Base-by-base conservation (phyloP, 92 coral and sea anemone genomes). In the Siderastrea radians region DNA sequence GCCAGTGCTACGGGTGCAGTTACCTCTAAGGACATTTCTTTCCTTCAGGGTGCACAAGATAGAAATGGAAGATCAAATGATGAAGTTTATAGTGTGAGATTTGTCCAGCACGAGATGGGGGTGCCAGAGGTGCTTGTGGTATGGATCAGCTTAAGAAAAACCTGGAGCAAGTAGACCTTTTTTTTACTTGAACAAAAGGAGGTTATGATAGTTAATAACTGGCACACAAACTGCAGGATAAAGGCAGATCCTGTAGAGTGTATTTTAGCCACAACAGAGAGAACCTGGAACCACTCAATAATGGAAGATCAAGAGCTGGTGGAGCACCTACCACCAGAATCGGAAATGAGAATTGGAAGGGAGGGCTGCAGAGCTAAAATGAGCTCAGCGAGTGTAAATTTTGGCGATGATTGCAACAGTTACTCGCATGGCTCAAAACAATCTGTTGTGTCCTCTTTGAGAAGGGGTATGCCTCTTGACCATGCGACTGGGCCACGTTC, bases 1-100 rank as follows among this genome's bases (percentile, higher is more conserved):
- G 93, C 90, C 0, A 75, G 86, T 1, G 58, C 73, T 26, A 90
- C 93, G 0, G 93, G 93, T 54, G 89, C 87, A 3, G 47, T 13
- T 2, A 74, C 88, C 74, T 50, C 67, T 54, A 48, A 61, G 1
- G 47, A 74, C 14, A 64, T 84, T 2, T 68, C 81, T 43, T 3
- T 85, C 38, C 71, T 65, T 26, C 67, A 52, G 52, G 88, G 54
- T 2, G 16, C 49, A 69, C 47, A 4, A 4, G 49, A 5, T 69
- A 43, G 47, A 0, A 69, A 15, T 11, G 16, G n/a, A 60, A 60
- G 14, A 11, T 14, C 49, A 38, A 74, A 2, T 69, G 6, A 74
- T 74, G 60, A 74, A 9, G 43, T 77, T 9, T 57, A 77, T 17
- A 77, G 81, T 26, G 45, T 86, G 26, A 19, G 84, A 3, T 86